A percentile compares a stretch with the other conserved stretches of the same genome.
Evolutionary conservation across 2,113 vertebrate species (phyloP).

Genomic region (Ceyx margarethae): DNA sequence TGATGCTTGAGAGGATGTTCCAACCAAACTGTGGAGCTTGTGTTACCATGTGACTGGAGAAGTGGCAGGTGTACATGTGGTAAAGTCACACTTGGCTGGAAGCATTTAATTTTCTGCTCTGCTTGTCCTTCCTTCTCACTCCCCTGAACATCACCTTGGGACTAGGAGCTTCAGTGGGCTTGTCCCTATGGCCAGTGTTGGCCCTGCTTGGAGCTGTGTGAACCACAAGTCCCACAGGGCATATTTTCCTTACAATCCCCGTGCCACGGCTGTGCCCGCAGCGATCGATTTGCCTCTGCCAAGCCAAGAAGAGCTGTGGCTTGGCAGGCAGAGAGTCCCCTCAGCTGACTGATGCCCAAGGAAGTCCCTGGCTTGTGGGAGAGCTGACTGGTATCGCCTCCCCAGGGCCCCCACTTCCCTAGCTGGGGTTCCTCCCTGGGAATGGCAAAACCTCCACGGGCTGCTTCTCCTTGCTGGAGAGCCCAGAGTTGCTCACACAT

Average conservation of each 20-base stretch:
- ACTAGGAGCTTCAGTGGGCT: background rate
- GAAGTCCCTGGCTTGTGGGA: rapidly evolving
- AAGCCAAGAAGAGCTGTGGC: background rate
- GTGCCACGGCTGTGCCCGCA: background rate
- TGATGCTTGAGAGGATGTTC: background rate
- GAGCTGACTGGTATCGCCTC: rapidly evolving
- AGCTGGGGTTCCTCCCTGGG: rapidly evolving
- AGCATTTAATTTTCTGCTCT: background rate
- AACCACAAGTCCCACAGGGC: background rate
- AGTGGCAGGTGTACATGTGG: rapidly evolving
- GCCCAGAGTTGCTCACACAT: rapidly evolving
- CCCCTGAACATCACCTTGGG: background rate
- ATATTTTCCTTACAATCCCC: background rate
- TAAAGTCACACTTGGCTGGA: background rate
- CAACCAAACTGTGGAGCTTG: rapidly evolving
- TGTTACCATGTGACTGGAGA: rapidly evolving
- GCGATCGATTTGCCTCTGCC: background rate
- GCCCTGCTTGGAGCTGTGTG: background rate
- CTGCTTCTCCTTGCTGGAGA: background rate
- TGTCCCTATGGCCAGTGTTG: background rate
- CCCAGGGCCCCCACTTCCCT: rapidly evolving
- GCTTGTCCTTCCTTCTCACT: background rate
- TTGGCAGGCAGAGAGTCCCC: slow-evolving; percentile 13
- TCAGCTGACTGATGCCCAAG: background rate
- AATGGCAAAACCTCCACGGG: background rate